Evolutionary conservation across 2,113 vertebrate genomes (phyloP), one percentile per base, ranked within the genome.

Genomic region (Pavo muticus): DNA sequence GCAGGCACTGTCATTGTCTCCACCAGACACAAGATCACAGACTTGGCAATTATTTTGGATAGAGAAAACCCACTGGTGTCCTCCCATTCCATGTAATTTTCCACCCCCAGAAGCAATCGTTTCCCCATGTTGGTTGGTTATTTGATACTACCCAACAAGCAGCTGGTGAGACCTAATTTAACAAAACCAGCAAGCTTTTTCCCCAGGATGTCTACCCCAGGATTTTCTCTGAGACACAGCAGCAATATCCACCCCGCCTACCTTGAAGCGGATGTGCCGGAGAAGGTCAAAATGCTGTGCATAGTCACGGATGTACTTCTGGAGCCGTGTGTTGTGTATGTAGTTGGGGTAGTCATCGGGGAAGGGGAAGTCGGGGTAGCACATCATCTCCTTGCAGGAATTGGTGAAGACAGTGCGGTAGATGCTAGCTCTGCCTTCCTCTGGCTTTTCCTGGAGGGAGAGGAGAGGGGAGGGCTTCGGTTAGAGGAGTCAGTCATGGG

Each of bases 311-410:
- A 98, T 96, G 76, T 99, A 99, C 32, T 98, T 96, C 84, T 98
- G 88, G 61, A 99, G 91, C 84, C 97, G 96, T 32, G 97, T 84
- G 68, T 99, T 96, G 84, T 98, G 98, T 97, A 99, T 97, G 81
- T 97, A 99, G 96, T 98, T 99, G 54, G 98, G 98, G 77, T 97
- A 99, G 65, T 98, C 85, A 0, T 97, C 98, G 0, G 98, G 98
- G 96, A 98, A 98, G 29, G 99, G 98, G 39, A 98, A 99, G 50
- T 99, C 98, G 8, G 98, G 97, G 86, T 97, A 99, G 85, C 98
- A 99, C 97, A 98, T 99, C 97, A 99, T 99, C 95, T 99, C 99
- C 90, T 99, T 99, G 91, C 98, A 98, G 57, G 98, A 98, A 95
- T 99, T 99, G 80, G 96, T 97, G 64, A 98, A 98, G 73, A 99